Evolutionary conservation across 2,888 invertebrate genomes (phyloP), one percentile per base, ranked within the genome.

Genomic region (Dolichopus griseipennis): DNA sequence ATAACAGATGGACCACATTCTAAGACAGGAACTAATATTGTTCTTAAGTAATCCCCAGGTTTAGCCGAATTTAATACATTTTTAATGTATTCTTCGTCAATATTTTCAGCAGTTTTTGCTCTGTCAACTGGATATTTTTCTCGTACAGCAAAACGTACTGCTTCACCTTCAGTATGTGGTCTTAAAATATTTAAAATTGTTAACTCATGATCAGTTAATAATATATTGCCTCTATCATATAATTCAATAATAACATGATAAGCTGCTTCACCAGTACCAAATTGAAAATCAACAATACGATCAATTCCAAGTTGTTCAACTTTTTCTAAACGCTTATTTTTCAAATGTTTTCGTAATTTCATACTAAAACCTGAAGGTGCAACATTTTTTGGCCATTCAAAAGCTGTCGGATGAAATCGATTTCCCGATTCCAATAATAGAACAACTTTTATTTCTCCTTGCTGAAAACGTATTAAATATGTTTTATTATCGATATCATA

Each of bases 301-400:
- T 99, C 99, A 7, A 90, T 86, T 1, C 98, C 98, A 0, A 99
- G 80, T 82, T 98, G 97, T 3, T 82, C 83, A 0, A 97, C 83
- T 65, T 84, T 86, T 81, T 97, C 97, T 2, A 99, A 82, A 5
- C 99, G 87, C 78, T 97, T 95, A 81, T 97, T 97, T 78, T 93
- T 93, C 63, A 99, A 83, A 82, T 99, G 99, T 82, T 99, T 99
- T 67, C 99, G 85, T 78, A 99, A 84, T 85, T 99, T 99, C 98
- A 99, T 99, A 71, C 95, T 92, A 78, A 98, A 98, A 1, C 96
- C 95, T 0, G 95, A 96, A 0, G 95, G 97, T 8, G 92, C 92
- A 62, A 90, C 86, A 85, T 95, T 96, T 83, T 99, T 99, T 0
- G 98, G 97, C 98, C 99, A 99, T 78, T 98, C 97, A 83, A 95